Percentiles rank a stretch among this genome's conserved stretches.
Evolutionary conservation across 2,888 invertebrate species (phyloP).

Genomic region (Philopedon plagiatum): DNA sequence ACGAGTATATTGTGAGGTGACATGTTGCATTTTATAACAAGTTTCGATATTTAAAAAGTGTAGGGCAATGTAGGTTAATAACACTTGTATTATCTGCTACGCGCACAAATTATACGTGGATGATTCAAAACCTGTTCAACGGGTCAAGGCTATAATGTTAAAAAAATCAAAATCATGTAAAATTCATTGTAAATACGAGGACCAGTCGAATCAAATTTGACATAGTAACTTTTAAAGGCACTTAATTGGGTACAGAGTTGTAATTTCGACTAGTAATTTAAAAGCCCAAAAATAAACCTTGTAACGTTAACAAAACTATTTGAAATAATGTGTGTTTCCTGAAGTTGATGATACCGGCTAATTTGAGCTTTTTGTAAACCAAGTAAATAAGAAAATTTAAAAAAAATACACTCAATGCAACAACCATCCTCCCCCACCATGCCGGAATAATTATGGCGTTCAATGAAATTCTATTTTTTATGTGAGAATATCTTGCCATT

Average conservation of each 20-base stretch:
- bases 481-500: slow-evolving; percentile 57
- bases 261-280: background rate
- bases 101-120: slow-evolving; percentile 22
- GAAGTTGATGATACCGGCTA: slow-evolving; percentile 35
- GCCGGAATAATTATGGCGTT: slow-evolving; percentile 38
- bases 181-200: background rate
- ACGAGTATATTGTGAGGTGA: background rate
- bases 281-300: slow-evolving; percentile 6
- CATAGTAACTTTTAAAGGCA: no score
- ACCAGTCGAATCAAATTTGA: background rate
- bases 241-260: background rate
- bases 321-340: slow-evolving; percentile 28
- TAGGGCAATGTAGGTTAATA: slow-evolving; percentile 57
- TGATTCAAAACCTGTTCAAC: slow-evolving; percentile 37
- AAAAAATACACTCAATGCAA: slow-evolving; percentile 45
- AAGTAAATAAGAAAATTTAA: slow-evolving; percentile 25
- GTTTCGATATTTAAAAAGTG: slow-evolving; percentile 50
- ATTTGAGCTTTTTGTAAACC: slow-evolving; percentile 27
- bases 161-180: background rate
- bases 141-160: slow-evolving; percentile 23
- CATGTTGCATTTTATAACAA: slow-evolving; percentile 41
- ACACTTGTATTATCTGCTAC: slow-evolving; percentile 54
- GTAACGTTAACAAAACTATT: slow-evolving; percentile 7
- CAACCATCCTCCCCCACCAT: slow-evolving; percentile 37
- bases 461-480: slow-evolving; percentile 48